Percentiles rank a stretch among this genome's conserved stretches.
phyloP scores from a whole-genome alignment of 2,113 vertebrate genomes.

The Charadrius vociferus region DNA sequence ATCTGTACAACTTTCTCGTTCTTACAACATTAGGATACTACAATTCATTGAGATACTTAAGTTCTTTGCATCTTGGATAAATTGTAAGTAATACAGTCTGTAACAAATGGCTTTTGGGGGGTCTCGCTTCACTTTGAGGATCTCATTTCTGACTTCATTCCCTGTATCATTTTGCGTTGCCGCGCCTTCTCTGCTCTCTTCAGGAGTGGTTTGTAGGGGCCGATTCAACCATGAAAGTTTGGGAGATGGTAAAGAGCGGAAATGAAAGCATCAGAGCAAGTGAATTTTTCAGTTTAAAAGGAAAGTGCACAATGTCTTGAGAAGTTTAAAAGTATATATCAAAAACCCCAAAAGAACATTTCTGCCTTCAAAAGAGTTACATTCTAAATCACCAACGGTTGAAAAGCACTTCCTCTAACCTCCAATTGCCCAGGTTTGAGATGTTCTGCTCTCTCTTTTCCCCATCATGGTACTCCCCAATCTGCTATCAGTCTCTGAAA shows the following conservation, averaged over 20 bases:
- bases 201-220: not conserved
- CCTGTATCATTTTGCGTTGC: not conserved
- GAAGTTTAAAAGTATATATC: not conserved
- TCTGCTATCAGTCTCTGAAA: slow-evolving; percentile 28
- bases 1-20: not conserved
- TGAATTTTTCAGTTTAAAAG: not conserved
- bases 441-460: not conserved
- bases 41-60: not conserved
- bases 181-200: not conserved
- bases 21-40: not conserved
- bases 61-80: too few relatives aligned
- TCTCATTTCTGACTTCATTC: not conserved
- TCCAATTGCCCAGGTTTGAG: not conserved
- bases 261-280: not conserved
- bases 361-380: not conserved
- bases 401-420: not conserved
- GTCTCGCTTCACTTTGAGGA: not conserved
- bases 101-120: not conserved
- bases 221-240: not conserved
- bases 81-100: not conserved
- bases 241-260: not conserved
- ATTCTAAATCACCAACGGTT: not conserved
- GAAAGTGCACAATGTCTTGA: not conserved
- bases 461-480: not conserved
- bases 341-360: not conserved